Evolutionary conservation across 2,113 vertebrate genomes (phyloP), one percentile per base, ranked within the genome.

Genomic region (Candoia aspera): DNA sequence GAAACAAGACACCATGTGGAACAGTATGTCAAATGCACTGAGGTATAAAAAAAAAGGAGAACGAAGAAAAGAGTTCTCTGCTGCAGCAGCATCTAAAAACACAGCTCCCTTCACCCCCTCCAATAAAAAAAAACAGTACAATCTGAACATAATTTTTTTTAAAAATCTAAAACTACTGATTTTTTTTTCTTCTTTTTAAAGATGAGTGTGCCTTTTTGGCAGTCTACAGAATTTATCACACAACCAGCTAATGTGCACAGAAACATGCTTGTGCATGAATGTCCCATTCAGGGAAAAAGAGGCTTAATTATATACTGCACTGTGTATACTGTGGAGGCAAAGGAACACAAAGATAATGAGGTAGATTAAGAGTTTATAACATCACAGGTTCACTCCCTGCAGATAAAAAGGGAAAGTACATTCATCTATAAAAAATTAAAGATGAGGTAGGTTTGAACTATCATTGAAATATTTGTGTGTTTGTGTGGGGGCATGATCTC

Each of bases 391-490:
- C 98, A 97, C 98, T 98, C 98, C 98, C 98, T 99, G 98, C 98
- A 98, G 98, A 97, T 97, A 97, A 97, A 97, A 92, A 88, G 86
- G 68, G 91, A 59, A 97, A 98, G 98, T 99, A 99, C 99, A 99
- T 99, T 99, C 99, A 98, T 99, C 98, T 98, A 98, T 97, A 98
- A 98, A 98, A 98, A 97, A 97, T 95, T 98, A 98, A 98, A 98
- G 98, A 98, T 99, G 99, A 99, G 99, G 99, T 99, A 99, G 99
- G 98, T 98, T 96, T 97, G 98, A 98, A 98, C 98, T 97, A 98
- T 98, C 97, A 98, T 97, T 98, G 98, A 98, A 98, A 96, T 97
- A 96, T 96, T 96, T 49, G 73, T 37, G 13, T 91, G 49, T 42
- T 46, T 96, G n/a, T 90, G 83, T 96, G 46, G 54, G 53, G 64